phyloP scores from a whole-genome alignment of 2,113 vertebrate genomes.

The Cariama cristata region DNA sequence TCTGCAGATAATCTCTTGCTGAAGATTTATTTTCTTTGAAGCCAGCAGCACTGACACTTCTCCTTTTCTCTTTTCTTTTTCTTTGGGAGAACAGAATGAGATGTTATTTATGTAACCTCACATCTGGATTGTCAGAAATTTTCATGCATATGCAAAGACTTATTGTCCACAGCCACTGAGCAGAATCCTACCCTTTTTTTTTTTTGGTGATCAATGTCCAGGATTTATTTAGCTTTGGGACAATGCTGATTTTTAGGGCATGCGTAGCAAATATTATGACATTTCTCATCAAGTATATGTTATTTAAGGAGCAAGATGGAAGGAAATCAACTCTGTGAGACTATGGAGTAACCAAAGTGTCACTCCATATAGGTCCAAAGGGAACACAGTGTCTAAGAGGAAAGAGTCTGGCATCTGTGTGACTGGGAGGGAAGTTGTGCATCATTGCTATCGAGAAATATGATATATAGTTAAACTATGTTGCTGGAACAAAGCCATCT shows the following conservation, averaged over 20 bases:
- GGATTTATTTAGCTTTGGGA: neutral
- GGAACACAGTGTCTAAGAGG: neutral
- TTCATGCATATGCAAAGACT: neutral
- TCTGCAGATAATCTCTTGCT: neutral
- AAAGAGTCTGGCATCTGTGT: neutral
- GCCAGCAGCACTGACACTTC: neutral
- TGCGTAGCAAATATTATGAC: neutral
- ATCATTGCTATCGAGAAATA: neutral
- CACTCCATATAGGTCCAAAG: neutral
- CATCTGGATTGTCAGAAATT: neutral
- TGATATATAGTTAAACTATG: neutral
- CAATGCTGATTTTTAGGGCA: neutral
- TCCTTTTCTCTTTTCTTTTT: neutral
- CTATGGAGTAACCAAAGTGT: neutral
- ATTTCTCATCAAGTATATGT: neutral
- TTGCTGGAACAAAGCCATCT: neutral
- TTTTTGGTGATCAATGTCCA: neutral
- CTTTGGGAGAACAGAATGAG: neutral
- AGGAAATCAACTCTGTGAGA: neutral
- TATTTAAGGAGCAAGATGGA: neutral
- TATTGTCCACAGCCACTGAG: neutral
- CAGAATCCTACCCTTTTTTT: neutral
- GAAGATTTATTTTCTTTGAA: neutral
- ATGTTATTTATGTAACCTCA: neutral
- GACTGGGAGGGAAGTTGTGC: neutral